phyloP scores from a whole-genome alignment of 2,113 vertebrate species.

The Carlito syrichta region DNA sequence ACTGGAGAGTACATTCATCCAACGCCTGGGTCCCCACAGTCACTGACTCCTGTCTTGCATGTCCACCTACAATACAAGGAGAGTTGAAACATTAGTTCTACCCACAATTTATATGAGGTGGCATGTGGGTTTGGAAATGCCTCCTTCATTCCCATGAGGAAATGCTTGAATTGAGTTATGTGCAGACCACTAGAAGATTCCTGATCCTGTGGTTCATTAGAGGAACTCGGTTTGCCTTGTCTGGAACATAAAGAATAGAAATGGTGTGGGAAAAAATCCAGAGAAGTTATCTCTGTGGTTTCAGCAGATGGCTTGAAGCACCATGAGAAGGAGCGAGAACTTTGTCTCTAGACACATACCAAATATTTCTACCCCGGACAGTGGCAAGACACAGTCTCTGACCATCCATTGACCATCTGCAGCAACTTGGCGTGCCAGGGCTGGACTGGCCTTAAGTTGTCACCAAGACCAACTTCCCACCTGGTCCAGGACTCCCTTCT shows the following conservation, averaged over 20 bases:
- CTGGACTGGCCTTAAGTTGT: rapidly evolving
- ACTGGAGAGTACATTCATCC: rapidly evolving
- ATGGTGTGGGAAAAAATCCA: rapidly evolving
- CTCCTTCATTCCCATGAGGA: rapidly evolving
- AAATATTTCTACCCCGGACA: rapidly evolving
- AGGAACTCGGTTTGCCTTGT: rapidly evolving
- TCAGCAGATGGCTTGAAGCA: rapidly evolving
- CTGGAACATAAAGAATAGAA: rapidly evolving
- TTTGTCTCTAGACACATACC: neutral
- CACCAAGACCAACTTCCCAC: rapidly evolving
- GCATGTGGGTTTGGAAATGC: rapidly evolving
- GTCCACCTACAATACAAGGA: neutral
- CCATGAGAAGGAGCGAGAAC: rapidly evolving
- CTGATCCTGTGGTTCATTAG: rapidly evolving
- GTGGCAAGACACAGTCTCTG: rapidly evolving
- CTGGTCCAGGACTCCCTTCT: rapidly evolving
- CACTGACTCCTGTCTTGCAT: neutral
- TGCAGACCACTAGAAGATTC: rapidly evolving
- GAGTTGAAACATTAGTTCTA: rapidly evolving
- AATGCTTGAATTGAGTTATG: rapidly evolving
- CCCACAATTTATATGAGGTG: rapidly evolving
- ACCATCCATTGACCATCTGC: rapidly evolving
- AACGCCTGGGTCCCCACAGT: rapidly evolving
- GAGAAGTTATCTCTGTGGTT: rapidly evolving
- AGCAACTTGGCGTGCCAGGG: neutral